Evolutionary conservation across 2,888 invertebrate species (phyloP), one percentile per base, ranked within the genome.

Genomic region (Standfussiana lucernea): DNA sequence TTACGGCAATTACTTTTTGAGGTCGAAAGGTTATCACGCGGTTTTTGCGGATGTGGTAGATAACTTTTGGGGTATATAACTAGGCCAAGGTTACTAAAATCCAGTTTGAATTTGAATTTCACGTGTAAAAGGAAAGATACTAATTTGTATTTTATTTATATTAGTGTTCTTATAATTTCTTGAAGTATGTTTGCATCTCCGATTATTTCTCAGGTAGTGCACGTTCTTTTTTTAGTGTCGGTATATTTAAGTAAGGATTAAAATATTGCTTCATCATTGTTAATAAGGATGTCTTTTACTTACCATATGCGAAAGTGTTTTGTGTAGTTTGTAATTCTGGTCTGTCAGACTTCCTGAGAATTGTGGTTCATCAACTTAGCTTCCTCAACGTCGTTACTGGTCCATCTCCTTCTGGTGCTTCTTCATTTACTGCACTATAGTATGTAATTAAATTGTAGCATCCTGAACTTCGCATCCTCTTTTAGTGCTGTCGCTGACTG

Each of bases 11-110:
- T 71, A 50, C 21, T 70, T 53, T 42, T 71, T 15, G 24, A 21
- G 42, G n/a, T 40, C 7, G 15, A 37, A 69, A 72, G 53, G 69
- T 81, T 81, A 81, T 79, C 78, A 62, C 10, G n/a, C 37, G 15
- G 11, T 37, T 64, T 77, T 72, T 69, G 45, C 70, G 77, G 61
- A 70, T 82, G 61, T 69, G 50, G 47, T 69, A 50, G 62, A 77
- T 82, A 82, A 64, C 21, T 73, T 66, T 62, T 66, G 45, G 47
- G 42, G 35, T 50, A 67, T 64, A 45, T 53, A 82, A 74, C 15
- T 42, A 69, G 35, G 68, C 68, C 83, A 78, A 62, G 45, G 71
- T 68, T 50, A 37, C 8, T 45, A 11, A 40, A 42, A 32, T 56
- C 28, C 24, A 76, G n/a, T 69, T 61, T 37, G n/a, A 53, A 45